A percentile compares a stretch with the other conserved stretches of the same genome.
Conservation (phyloP, 2,797 vertebrate species). For the Chaenodraco wilsoni region DNA sequence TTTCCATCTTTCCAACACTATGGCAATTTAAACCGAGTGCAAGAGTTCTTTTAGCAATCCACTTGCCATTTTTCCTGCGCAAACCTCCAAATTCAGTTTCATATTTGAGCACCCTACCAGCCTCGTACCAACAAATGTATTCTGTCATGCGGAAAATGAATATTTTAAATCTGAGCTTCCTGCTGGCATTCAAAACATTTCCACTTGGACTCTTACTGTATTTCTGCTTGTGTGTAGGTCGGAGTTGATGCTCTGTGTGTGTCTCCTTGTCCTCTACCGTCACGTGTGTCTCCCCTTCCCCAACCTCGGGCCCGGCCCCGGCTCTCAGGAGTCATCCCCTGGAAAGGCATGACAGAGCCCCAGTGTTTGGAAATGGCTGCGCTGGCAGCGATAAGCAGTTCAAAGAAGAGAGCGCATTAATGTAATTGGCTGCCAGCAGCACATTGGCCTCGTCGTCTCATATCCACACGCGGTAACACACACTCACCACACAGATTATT, state of each 20-base stretch:
- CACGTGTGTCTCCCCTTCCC: conserved; percentile 61
- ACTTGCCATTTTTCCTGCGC: conserved; percentile 4
- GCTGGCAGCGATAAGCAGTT: conserved; percentile 88
- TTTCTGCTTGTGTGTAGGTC: conserved; percentile 40
- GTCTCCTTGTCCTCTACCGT: conserved; percentile 62
- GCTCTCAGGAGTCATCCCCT: conserved; percentile 76
- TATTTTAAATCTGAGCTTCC: conserved; percentile 31
- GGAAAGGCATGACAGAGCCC: conserved; percentile 81
- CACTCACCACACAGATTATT: conserved; percentile 79
- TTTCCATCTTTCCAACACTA: no score
- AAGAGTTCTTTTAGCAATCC: neutral
- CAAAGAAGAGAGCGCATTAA: conserved; percentile 86
- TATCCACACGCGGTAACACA: conserved; percentile 78
- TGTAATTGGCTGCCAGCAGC: conserved; percentile 87
- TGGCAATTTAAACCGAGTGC: neutral
- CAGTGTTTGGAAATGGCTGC: conserved; percentile 83
- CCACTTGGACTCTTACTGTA: conserved; percentile 38
- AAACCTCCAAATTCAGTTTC: conserved; percentile 11
- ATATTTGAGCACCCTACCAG: conserved; percentile 3
- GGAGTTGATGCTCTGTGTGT: conserved; percentile 32
- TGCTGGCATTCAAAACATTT: conserved; percentile 53
- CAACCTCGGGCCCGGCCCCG: conserved; percentile 60
- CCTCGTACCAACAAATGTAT: conserved; percentile 10
- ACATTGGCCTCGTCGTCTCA: conserved; percentile 78
- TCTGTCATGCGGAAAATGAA: conserved; percentile 16